A percentile compares a stretch with the other conserved stretches of the same genome.
Conservation (phyloP, 2,797 vertebrate genomes). For the Ceyx erithaca region DNA sequence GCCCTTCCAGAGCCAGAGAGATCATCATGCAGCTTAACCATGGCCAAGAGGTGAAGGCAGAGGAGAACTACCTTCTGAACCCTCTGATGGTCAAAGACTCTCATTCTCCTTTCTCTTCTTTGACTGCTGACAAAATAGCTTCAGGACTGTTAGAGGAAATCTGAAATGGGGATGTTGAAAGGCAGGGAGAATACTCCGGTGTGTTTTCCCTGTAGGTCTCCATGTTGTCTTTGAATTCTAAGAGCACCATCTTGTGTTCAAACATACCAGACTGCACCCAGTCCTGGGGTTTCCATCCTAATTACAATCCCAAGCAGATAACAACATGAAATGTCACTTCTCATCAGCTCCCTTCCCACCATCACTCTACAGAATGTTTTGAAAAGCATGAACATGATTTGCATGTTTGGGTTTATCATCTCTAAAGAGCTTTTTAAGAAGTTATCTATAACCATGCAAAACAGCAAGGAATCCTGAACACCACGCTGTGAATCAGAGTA, state of each 20-base stretch:
- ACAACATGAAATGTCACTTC: accelerated
- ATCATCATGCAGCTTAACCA: accelerated
- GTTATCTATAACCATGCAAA: neutral
- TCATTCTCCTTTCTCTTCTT: neutral
- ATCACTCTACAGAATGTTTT: neutral
- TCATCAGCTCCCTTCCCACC: neutral
- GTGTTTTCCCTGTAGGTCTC: neutral
- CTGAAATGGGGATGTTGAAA: neutral
- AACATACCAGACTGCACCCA: neutral
- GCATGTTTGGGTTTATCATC: neutral
- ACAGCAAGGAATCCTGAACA: accelerated
- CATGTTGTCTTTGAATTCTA: neutral
- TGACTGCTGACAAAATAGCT: neutral
- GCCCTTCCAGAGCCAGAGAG: accelerated
- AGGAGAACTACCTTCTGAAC: neutral
- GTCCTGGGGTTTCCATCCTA: neutral
- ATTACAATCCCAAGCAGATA: neutral
- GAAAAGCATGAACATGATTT: neutral
- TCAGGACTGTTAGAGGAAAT: neutral
- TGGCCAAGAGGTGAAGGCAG: accelerated
- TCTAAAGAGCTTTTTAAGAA: neutral
- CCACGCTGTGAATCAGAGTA: accelerated
- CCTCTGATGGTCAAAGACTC: accelerated
- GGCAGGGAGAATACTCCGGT: neutral
- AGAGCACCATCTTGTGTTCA: conserved; percentile 63